Conservation (phyloP, 2,888 invertebrate species). For the Cancer borealis region DNA sequence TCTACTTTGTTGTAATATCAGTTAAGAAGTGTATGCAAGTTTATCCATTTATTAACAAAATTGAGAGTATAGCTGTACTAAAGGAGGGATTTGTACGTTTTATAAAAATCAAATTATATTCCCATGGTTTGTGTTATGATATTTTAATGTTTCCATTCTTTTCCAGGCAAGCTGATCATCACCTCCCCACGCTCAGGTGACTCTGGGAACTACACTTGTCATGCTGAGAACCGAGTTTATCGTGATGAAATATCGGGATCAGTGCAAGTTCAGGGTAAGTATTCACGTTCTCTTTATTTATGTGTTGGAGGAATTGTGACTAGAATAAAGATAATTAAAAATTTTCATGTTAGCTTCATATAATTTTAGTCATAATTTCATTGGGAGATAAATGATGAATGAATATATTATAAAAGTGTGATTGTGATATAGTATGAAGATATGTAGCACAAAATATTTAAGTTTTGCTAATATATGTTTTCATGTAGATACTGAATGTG, state of each 20-base stretch:
- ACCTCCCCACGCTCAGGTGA: conserved; percentile 85
- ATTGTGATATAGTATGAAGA: background rate
- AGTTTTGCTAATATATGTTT: too few relatives aligned
- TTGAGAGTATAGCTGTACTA: background rate
- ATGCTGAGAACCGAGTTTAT: conserved; percentile 87
- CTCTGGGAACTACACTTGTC: conserved; percentile 88
- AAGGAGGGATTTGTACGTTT: background rate
- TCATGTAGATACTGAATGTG: background rate
- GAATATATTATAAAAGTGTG: background rate
- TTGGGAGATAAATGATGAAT: background rate
- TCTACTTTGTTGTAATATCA: background rate
- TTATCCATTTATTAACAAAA: background rate
- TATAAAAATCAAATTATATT: background rate
- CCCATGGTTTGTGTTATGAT: background rate
- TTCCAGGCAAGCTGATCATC: conserved; percentile 81
- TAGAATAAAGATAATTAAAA: background rate
- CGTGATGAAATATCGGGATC: conserved; percentile 88
- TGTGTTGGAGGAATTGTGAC: background rate
- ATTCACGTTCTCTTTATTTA: background rate
- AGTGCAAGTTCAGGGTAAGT: conserved; percentile 85
- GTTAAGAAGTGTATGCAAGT: background rate
- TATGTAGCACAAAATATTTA: too few relatives aligned
- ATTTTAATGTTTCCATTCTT: background rate
- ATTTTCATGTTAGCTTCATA: background rate
- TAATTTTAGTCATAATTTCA: background rate